A percentile compares a stretch with the other conserved stretches of the same genome.
phyloP scores from a whole-genome alignment of 2,888 invertebrate species.

The Trissoscelio sp. region DNA sequence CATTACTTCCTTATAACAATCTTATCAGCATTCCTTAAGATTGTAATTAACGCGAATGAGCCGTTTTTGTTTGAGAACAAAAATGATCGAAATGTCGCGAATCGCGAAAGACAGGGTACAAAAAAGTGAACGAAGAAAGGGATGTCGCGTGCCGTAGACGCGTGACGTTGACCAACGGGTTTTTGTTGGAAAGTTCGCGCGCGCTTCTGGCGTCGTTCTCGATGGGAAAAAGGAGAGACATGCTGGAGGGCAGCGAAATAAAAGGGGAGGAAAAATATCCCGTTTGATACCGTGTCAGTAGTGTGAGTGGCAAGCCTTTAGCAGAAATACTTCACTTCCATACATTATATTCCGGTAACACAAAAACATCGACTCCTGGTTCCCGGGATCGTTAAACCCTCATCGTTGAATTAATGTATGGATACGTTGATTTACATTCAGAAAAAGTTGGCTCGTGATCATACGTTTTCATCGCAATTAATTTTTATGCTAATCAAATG shows the following conservation, averaged over 20 bases:
- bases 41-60: slow-evolving; percentile 23
- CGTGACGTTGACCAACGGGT: slow-evolving; percentile 72
- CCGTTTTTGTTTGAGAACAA: slow-evolving; percentile 41
- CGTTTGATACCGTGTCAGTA: slow-evolving; percentile 48
- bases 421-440: slow-evolving; percentile 35
- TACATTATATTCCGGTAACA: slow-evolving; percentile 42
- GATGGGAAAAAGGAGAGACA: slow-evolving; percentile 43
- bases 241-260: slow-evolving; percentile 30
- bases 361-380: slow-evolving; percentile 33
- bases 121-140: slow-evolving; percentile 58
- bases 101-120: slow-evolving; percentile 37
- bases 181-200: slow-evolving; percentile 71
- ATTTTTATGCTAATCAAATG: slow-evolving; percentile 33
- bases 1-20: slow-evolving; percentile 20
- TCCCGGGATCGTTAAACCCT: slow-evolving; percentile 28
- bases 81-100: slow-evolving; percentile 57
- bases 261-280: slow-evolving; percentile 58
- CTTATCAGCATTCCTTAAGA: slow-evolving; percentile 19
- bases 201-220: slow-evolving; percentile 43
- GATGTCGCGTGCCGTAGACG: slow-evolving; percentile 72
- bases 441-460: slow-evolving; percentile 40
- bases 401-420: slow-evolving; percentile 29
- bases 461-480: slow-evolving; percentile 26
- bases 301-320: slow-evolving; percentile 33
- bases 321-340: slow-evolving; percentile 39